Evolutionary conservation across 64 coral and sea anemone species (phyloP).

Genomic region (Hydrozoanthus tunicans): DNA sequence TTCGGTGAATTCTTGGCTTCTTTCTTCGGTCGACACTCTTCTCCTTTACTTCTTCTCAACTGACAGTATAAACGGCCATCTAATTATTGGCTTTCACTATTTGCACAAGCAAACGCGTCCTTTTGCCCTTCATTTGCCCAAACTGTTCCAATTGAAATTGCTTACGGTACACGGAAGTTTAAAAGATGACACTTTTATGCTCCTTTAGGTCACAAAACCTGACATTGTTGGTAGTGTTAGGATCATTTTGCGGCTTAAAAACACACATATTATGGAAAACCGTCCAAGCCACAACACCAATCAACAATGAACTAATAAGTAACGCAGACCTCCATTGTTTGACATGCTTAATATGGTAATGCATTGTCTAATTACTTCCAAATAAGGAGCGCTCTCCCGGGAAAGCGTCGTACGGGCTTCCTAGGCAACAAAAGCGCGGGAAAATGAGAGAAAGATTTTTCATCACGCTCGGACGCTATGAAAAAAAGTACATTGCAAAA

Average conservation of each 20-base stretch:
- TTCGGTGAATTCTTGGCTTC: conserved; percentile 8
- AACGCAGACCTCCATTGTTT: conserved; percentile 53
- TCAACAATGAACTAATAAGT: conserved; percentile 21
- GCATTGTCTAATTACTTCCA: conserved; percentile 32
- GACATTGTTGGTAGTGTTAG: conserved; percentile 40
- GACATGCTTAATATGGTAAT: conserved; percentile 45
- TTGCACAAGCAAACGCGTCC: conserved; percentile 47
- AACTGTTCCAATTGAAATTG: not conserved
- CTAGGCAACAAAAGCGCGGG: conserved; percentile 45
- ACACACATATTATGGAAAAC: not conserved
- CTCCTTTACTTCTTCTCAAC: not conserved
- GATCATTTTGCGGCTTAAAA: conserved; percentile 50
- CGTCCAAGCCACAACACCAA: conserved; percentile 1
- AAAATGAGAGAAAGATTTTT: conserved; percentile 1
- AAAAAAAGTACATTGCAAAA: not conserved
- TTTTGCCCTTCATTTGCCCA: conserved; percentile 15
- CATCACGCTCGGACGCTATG: too few relatives aligned
- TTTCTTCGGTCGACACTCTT: not conserved
- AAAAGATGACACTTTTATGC: not conserved
- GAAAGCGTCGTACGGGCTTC: not conserved
- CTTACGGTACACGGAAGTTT: not conserved
- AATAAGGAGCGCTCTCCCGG: conserved; percentile 10
- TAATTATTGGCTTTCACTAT: conserved; percentile 7
- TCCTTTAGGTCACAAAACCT: conserved; percentile 40
- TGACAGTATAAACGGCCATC: conserved; percentile 29